Percentiles rank a stretch among this genome's conserved stretches.
Conservation (phyloP, 1,140 invertebrate genomes). For the Telenomus remus region DNA sequence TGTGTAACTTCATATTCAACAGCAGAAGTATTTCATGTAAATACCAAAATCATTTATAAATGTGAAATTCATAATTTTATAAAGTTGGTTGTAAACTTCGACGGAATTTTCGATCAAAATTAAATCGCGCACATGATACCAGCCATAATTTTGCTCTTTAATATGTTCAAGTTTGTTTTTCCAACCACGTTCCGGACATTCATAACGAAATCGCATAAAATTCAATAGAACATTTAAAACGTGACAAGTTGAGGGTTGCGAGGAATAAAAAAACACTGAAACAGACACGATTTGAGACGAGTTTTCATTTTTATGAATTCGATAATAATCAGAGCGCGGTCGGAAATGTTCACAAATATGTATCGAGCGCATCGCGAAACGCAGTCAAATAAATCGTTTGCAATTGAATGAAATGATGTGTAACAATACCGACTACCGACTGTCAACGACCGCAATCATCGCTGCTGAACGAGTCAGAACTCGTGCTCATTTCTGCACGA, state of each 20-base stretch:
- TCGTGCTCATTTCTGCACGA: conserved; percentile 16
- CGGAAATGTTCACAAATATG: background rate
- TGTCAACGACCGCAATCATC: conserved; percentile 14
- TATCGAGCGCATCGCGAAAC: background rate
- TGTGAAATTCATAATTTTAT: too few relatives aligned
- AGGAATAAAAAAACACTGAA: conserved; percentile 3
- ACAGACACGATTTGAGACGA: background rate
- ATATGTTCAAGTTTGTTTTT: conserved; percentile 31
- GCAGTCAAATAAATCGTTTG: conserved; percentile 19
- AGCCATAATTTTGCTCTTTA: conserved; percentile 22
- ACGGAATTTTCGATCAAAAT: conserved; percentile 1
- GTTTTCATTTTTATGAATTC: conserved; percentile 11
- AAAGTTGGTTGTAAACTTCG: too few relatives aligned
- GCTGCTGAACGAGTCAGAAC: conserved; percentile 37
- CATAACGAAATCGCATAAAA: conserved; percentile 33
- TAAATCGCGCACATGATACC: conserved; percentile 6
- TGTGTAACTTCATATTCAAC: too few relatives aligned
- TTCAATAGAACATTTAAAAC: conserved; percentile 40
- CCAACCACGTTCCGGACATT: conserved; percentile 27
- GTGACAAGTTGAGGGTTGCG: conserved; percentile 17
- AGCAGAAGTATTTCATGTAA: too few relatives aligned
- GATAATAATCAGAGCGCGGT: background rate
- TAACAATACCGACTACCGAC: too few relatives aligned
- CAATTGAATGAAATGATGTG: conserved; percentile 23
- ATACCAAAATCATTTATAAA: too few relatives aligned